phyloP scores from a whole-genome alignment of 2,797 vertebrate species.

The Avahi laniger region DNA sequence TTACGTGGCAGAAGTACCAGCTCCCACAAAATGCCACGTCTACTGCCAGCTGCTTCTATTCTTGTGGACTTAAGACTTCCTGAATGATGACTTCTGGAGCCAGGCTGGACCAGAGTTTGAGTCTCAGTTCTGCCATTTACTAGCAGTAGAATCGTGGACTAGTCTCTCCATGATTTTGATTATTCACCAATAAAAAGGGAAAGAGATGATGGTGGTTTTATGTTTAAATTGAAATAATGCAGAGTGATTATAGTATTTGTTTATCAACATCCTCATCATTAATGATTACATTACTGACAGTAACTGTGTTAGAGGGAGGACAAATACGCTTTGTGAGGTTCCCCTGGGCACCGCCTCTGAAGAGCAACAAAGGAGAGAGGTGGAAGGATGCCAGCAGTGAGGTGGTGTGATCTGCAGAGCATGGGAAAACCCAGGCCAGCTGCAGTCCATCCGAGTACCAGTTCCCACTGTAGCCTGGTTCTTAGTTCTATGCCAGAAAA shows the following conservation, averaged over 20 bases:
- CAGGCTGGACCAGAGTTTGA: not conserved
- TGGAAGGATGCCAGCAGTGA: not conserved
- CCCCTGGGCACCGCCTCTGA: not conserved
- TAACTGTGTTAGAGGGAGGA: not conserved
- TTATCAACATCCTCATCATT: not conserved
- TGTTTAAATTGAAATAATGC: not conserved
- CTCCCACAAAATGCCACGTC: not conserved
- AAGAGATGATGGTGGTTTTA: not conserved
- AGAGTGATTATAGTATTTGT: not conserved
- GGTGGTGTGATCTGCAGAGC: not conserved
- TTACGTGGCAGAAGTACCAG: not conserved
- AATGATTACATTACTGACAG: not conserved
- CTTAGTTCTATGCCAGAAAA: not conserved
- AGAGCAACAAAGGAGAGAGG: not conserved
- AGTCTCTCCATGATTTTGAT: not conserved
- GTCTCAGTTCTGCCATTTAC: not conserved
- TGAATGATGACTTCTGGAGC: conserved; percentile 1
- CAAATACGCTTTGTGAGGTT: not conserved
- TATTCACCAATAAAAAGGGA: not conserved
- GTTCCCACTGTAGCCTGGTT: not conserved
- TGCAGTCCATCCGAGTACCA: not conserved
- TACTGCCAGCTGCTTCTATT: not conserved
- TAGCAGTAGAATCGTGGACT: not conserved
- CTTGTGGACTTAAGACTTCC: not conserved
- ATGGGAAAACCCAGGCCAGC: not conserved